A percentile compares a stretch with the other conserved stretches of the same genome.
phyloP scores from a whole-genome alignment of 2,797 vertebrate species.

The Threskiornis aethiopicus region DNA sequence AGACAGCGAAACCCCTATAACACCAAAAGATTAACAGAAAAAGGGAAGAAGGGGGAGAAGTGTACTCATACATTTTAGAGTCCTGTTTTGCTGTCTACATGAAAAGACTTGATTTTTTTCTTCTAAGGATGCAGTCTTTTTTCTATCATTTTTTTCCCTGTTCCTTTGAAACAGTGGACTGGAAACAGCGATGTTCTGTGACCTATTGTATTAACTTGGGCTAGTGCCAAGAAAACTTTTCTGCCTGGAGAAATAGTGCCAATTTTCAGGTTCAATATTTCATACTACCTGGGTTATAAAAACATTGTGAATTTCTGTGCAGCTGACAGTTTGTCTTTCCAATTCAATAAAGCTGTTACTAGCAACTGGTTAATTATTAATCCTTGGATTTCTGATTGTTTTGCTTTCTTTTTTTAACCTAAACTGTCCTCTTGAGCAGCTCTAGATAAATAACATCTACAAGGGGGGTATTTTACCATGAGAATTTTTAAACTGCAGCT shows the following conservation, averaged over 20 bases:
- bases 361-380: conserved; percentile 34
- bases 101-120: neutral
- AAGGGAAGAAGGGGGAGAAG: neutral
- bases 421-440: neutral
- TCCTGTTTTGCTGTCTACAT: neutral
- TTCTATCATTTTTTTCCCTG: neutral
- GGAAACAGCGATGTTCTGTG: neutral
- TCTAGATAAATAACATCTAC: neutral
- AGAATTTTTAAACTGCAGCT: neutral
- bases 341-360: conserved; percentile 6
- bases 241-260: conserved; percentile 8
- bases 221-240: conserved; percentile 26
- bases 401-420: neutral
- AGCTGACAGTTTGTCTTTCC: neutral
- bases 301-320: conserved; percentile 10
- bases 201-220: conserved; percentile 33
- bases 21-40: conserved; percentile 17
- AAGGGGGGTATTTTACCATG: neutral
- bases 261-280: conserved; percentile 43
- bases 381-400: neutral
- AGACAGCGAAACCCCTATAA: neutral
- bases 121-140: neutral
- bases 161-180: neutral
- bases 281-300: neutral
- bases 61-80: neutral